These are phyloP conservation scores for Furcifer pardalis DNA, from an alignment of 2,797 vertebrate species.

Conservation along the genomic window DNA sequence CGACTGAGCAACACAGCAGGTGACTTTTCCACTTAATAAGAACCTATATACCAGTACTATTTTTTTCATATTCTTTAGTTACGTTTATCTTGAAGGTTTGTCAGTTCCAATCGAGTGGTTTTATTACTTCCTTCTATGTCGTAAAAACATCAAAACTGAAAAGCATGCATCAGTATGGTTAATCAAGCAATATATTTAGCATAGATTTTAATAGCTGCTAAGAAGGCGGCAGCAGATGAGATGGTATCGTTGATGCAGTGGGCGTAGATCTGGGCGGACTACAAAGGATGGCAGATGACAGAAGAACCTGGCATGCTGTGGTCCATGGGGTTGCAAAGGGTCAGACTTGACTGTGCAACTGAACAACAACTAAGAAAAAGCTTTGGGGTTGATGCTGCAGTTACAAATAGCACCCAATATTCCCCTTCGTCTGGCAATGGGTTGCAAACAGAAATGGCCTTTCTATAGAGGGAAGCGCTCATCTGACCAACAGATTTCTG, in stretches of 20 bases:
- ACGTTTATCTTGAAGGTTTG: neutral
- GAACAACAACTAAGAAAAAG: too few species aligned
- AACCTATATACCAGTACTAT: constrained; percentile 1
- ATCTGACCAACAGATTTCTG: neutral
- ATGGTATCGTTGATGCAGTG: too few species aligned
- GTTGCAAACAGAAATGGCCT: neutral
- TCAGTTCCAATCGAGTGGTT: neutral
- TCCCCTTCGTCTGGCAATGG: neutral
- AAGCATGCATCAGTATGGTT: neutral
- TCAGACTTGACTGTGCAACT: too few species aligned
- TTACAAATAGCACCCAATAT: neutral
- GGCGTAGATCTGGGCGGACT: too few species aligned
- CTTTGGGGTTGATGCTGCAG: neutral
- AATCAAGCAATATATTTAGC: neutral
- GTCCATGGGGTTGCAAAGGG: too few species aligned
- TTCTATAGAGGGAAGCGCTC: neutral
- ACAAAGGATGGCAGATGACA: too few species aligned
- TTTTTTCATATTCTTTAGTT: neutral
- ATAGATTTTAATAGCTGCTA: neutral
- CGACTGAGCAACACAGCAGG: constrained; percentile 93
- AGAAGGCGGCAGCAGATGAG: too few species aligned
- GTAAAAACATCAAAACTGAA: neutral
- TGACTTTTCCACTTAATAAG: constrained; percentile 62
- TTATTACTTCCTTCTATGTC: neutral
- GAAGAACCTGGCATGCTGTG: too few species aligned